Conservation (phyloP, 2,888 invertebrate genomes). For the Trypoxylon attenuatum region DNA sequence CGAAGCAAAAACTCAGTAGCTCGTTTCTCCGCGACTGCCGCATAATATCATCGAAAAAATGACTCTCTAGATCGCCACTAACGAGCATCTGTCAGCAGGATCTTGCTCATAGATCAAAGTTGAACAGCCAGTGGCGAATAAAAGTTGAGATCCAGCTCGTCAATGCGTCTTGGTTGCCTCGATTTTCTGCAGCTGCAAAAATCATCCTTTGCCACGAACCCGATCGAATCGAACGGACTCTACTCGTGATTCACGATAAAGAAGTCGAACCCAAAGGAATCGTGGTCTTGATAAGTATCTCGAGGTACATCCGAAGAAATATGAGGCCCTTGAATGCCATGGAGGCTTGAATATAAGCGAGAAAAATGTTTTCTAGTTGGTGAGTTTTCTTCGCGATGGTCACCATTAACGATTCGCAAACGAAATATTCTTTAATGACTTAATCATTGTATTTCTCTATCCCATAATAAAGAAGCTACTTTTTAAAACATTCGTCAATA, state of each 20-base stretch:
- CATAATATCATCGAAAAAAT: conserved; percentile 30
- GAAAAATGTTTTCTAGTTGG: not conserved
- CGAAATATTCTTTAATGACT: too few species aligned
- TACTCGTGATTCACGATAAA: conserved; percentile 20
- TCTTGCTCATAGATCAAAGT: conserved; percentile 21
- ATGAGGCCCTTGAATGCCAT: too few species aligned
- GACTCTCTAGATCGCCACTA: conserved; percentile 29
- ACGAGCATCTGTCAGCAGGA: conserved; percentile 19
- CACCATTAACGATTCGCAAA: too few species aligned
- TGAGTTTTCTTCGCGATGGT: too few species aligned
- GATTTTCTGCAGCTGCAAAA: conserved; percentile 14
- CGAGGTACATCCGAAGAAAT: not conserved
- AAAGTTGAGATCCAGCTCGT: not conserved
- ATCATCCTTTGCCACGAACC: conserved; percentile 2
- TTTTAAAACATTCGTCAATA: too few species aligned
- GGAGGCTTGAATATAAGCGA: not conserved
- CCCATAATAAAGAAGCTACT: too few species aligned
- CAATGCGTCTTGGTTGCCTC: conserved; percentile 3
- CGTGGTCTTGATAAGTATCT: conserved; percentile 5
- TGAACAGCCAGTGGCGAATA: not conserved
- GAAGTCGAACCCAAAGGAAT: conserved; percentile 16
- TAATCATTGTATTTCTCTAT: too few species aligned
- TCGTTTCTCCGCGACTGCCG: conserved; percentile 14
- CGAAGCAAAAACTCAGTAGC: conserved; percentile 21
- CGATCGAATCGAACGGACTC: conserved; percentile 15